A percentile compares a stretch with the other conserved stretches of the same genome.
phyloP scores from a whole-genome alignment of 1,140 invertebrate genomes.

The Bombyx mandarina region DNA sequence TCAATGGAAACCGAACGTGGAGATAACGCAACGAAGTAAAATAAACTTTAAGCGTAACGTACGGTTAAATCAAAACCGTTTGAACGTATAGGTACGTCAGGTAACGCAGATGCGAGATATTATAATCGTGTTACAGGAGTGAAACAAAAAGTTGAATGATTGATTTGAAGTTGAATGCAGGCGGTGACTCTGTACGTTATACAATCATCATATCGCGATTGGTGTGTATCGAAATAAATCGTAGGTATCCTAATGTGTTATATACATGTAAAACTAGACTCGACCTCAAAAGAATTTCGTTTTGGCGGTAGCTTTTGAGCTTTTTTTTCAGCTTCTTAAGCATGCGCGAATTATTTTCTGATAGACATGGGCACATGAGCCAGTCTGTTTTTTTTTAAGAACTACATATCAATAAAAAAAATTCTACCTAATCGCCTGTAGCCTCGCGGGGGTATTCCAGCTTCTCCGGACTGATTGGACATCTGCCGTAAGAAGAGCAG shows the following conservation, averaged over 20 bases:
- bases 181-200: slow-evolving; percentile 23
- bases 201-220: slow-evolving; percentile 10
- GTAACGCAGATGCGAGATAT: slow-evolving; percentile 40
- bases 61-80: too few species aligned
- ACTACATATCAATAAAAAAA: too few species aligned
- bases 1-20: slow-evolving; percentile 48
- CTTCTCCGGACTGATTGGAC: too few species aligned
- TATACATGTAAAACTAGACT: background rate
- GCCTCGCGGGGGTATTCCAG: too few species aligned
- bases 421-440: too few species aligned
- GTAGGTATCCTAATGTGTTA: background rate
- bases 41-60: slow-evolving; percentile 6
- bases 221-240: background rate
- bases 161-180: slow-evolving; percentile 39
- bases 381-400: too few species aligned
- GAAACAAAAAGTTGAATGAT: slow-evolving; percentile 51
- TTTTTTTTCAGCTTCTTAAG: too few species aligned
- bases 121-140: slow-evolving; percentile 43
- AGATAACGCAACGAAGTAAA: slow-evolving; percentile 16
- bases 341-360: too few species aligned
- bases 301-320: too few species aligned
- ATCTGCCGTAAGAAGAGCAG: too few species aligned
- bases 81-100: background rate
- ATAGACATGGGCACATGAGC: too few species aligned
- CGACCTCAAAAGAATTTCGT: too few species aligned